Conservation (phyloP, 1,140 invertebrate species). For the Monochamus saltuarius region DNA sequence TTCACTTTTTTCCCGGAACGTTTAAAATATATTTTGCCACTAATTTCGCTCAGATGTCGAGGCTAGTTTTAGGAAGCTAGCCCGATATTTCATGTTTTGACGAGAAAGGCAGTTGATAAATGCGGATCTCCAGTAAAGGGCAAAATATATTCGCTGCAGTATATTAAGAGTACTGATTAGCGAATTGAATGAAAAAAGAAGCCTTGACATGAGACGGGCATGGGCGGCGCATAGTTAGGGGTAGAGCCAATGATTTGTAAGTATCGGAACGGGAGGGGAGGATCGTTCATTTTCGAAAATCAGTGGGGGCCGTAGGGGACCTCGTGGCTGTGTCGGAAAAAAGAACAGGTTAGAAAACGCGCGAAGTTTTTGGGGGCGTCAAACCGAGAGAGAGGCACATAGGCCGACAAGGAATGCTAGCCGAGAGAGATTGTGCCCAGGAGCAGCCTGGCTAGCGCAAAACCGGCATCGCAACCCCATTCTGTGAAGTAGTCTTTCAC, state of each 20-base stretch:
- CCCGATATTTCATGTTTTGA: too few relatives aligned
- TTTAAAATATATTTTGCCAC: too few relatives aligned
- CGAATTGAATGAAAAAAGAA: background rate
- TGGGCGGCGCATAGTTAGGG: slow-evolving; percentile 11
- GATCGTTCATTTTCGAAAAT: slow-evolving; percentile 6
- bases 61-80: too few relatives aligned
- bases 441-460: slow-evolving; percentile 15
- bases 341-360: background rate
- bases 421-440: slow-evolving; percentile 14
- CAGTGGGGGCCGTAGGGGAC: background rate
- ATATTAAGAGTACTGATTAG: too few relatives aligned
- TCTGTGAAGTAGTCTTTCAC: slow-evolving; percentile 20
- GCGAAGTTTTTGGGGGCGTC: slow-evolving; percentile 4
- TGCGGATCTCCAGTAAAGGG: too few relatives aligned
- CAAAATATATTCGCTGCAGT: too few relatives aligned
- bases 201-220: slow-evolving; percentile 6
- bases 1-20: too few relatives aligned
- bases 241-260: slow-evolving; percentile 9
- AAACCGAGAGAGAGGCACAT: slow-evolving; percentile 4
- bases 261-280: slow-evolving; percentile 4
- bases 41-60: too few relatives aligned
- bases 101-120: too few relatives aligned
- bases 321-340: background rate
- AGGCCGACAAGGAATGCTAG: slow-evolving; percentile 15
- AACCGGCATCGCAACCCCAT: slow-evolving; percentile 20